phyloP scores from a whole-genome alignment of 2,113 vertebrate genomes.

The Tricholaema leucomelas region DNA sequence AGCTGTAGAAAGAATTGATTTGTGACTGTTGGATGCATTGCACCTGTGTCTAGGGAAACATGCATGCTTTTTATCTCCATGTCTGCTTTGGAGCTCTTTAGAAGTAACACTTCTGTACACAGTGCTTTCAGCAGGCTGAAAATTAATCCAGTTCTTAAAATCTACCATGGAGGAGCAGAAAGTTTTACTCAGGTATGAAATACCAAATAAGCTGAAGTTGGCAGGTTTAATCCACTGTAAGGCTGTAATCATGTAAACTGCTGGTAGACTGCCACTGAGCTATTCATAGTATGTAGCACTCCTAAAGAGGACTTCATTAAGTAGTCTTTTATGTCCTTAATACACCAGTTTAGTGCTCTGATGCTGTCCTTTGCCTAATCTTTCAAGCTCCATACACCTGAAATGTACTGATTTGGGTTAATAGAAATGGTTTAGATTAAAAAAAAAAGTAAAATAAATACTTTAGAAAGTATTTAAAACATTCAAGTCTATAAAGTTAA shows the following conservation, averaged over 20 bases:
- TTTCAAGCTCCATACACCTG: neutral
- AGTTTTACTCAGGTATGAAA: neutral
- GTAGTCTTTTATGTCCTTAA: neutral
- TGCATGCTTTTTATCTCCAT: neutral
- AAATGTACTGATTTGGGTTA: neutral
- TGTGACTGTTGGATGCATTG: neutral
- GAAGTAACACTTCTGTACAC: neutral
- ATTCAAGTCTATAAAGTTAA: neutral
- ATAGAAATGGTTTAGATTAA: neutral
- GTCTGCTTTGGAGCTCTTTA: neutral
- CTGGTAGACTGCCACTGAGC: neutral
- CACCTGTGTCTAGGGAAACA: neutral
- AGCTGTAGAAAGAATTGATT: neutral
- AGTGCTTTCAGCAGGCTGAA: neutral
- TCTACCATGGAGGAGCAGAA: neutral
- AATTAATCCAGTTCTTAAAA: slow-evolving; percentile 29
- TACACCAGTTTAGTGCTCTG: neutral
- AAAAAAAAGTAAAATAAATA: neutral
- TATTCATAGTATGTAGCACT: neutral
- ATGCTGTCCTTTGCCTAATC: neutral
- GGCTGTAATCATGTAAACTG: neutral
- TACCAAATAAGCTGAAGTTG: neutral
- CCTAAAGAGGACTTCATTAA: neutral
- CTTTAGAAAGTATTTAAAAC: neutral
- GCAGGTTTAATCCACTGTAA: slow-evolving; percentile 12